Evolutionary conservation across 53 echinoderm and acorn worm genomes (phyloP).

Genomic region (Arbacia lixula): DNA sequence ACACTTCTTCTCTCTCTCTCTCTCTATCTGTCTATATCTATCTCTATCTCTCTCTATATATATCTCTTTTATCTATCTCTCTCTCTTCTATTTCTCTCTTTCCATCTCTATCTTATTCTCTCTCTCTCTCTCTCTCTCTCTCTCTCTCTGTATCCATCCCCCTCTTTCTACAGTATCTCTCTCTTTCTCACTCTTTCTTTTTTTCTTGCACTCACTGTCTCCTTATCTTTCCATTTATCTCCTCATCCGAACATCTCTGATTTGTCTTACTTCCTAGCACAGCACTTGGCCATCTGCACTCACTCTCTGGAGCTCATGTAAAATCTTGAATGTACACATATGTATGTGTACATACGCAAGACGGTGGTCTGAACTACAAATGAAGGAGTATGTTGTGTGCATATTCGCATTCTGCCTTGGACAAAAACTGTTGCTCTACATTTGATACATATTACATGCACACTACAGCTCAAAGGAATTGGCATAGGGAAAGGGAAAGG

Average conservation of each 20-base stretch:
- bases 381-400: too few species aligned
- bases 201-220: neutral
- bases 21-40: neutral
- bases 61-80: neutral
- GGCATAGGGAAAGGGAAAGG: too few species aligned
- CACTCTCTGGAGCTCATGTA: too few species aligned
- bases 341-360: too few species aligned
- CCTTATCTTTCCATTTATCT: neutral
- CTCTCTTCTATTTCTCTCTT: neutral
- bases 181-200: neutral
- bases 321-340: too few species aligned
- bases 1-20: neutral
- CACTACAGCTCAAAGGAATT: too few species aligned
- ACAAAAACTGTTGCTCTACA: too few species aligned
- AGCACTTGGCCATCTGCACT: too few species aligned
- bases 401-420: too few species aligned
- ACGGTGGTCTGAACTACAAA: too few species aligned
- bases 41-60: neutral
- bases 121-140: neutral
- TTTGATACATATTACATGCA: too few species aligned
- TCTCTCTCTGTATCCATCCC: neutral
- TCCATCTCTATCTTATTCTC: neutral
- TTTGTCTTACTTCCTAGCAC: too few species aligned
- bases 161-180: slow-evolving; percentile 4
- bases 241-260: neutral